Percentiles rank a stretch among this genome's conserved stretches.
Conservation (phyloP, 2,888 invertebrate species). For the Branchipolynoe longqiensis region DNA sequence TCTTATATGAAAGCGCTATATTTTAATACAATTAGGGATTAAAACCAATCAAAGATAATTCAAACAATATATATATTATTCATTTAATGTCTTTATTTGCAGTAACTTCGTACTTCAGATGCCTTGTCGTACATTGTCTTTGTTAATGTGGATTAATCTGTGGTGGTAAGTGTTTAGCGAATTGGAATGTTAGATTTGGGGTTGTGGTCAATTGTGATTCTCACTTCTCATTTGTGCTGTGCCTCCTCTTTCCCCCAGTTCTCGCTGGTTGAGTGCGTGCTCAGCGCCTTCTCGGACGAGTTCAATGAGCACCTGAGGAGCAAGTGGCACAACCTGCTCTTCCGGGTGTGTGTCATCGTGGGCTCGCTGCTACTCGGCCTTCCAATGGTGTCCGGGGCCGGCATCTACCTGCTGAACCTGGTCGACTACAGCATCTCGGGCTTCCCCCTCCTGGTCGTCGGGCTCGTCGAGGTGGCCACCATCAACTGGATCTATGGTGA, state of each 20-base stretch:
- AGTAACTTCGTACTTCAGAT: slow-evolving; percentile 79
- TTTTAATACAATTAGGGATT: too few species aligned
- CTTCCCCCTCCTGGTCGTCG: slow-evolving; percentile 66
- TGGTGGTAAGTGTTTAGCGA: not conserved
- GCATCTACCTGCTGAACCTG: slow-evolving; percentile 67
- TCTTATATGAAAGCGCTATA: too few species aligned
- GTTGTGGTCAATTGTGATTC: too few species aligned
- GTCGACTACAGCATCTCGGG: slow-evolving; percentile 68
- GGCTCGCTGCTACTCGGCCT: slow-evolving; percentile 66
- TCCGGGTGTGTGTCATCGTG: slow-evolving; percentile 73
- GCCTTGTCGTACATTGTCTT: slow-evolving; percentile 68
- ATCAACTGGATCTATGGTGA: slow-evolving; percentile 67
- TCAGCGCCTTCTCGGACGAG: slow-evolving; percentile 80
- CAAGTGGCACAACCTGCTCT: slow-evolving; percentile 72
- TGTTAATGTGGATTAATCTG: too few species aligned
- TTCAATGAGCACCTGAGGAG: slow-evolving; percentile 72
- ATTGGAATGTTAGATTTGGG: not conserved
- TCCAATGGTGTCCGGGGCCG: slow-evolving; percentile 68
- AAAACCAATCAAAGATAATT: too few species aligned
- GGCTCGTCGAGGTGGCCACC: slow-evolving; percentile 62
- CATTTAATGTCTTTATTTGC: slow-evolving; percentile 62
- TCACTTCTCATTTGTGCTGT: not conserved
- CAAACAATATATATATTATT: too few species aligned
- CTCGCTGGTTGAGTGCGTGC: slow-evolving; percentile 81
- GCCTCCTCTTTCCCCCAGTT: slow-evolving; percentile 72